Evolutionary conservation across 2,113 vertebrate genomes (phyloP).

Genomic region (Desmodus rotundus): DNA sequence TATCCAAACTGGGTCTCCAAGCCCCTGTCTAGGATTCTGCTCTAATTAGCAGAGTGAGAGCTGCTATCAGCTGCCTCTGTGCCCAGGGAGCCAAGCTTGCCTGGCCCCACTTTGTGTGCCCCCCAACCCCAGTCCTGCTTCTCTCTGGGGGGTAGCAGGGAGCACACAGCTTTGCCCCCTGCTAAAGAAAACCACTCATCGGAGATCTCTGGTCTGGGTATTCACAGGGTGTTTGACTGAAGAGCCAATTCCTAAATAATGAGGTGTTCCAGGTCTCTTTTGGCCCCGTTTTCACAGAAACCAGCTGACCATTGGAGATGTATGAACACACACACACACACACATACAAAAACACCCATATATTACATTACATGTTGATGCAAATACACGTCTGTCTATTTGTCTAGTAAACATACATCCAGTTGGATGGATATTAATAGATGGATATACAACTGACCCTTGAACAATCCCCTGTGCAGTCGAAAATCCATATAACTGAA

Average conservation of each 20-base stretch:
- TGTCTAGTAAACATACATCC: neutral
- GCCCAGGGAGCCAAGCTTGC: neutral
- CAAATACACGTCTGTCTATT: neutral
- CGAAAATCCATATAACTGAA: neutral
- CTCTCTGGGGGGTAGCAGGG: neutral
- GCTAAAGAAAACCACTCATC: neutral
- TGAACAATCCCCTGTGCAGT: neutral
- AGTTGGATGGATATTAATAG: neutral
- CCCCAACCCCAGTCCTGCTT: neutral
- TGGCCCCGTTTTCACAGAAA: neutral
- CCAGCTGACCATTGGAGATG: fast-evolving
- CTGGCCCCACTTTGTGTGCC: neutral
- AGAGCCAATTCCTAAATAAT: neutral
- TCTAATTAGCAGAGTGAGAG: neutral
- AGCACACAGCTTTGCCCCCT: neutral
- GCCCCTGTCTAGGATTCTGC: neutral
- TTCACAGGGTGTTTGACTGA: neutral
- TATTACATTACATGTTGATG: no score
- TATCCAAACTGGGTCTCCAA: neutral
- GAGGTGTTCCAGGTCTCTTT: neutral
- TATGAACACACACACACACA: neutral
- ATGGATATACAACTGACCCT: neutral
- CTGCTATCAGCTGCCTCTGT: neutral
- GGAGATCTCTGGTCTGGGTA: neutral
- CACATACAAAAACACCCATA: no score